phyloP scores from a whole-genome alignment of 2,113 vertebrate species.

The Hepsetus odoe region DNA sequence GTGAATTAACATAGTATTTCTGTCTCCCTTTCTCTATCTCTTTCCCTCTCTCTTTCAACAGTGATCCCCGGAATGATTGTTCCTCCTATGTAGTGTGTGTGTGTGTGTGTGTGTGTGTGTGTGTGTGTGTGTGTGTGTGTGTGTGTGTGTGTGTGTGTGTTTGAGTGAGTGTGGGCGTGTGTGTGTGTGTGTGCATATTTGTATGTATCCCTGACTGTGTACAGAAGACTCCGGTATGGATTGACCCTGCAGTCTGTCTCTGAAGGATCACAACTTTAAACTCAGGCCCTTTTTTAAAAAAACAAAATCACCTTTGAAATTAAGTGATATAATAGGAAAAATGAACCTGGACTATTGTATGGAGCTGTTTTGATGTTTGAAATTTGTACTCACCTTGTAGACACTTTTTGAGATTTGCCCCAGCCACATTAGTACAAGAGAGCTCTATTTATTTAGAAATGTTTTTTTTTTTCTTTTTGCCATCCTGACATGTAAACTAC shows the following conservation, averaged over 20 bases:
- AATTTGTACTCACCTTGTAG: conserved; percentile 74
- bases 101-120: conserved; percentile 71
- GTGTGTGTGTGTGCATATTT: conserved; percentile 71
- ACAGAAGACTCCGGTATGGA: conserved; percentile 86
- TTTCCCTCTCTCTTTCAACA: conserved; percentile 64
- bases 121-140: conserved; percentile 60
- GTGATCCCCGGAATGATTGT: conserved; percentile 96
- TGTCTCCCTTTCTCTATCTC: conserved; percentile 50
- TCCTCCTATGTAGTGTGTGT: conserved; percentile 93
- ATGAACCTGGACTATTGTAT: conserved; percentile 54
- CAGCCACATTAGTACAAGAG: conserved; percentile 66
- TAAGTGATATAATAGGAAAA: conserved; percentile 50
- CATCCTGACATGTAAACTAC: conserved; percentile 74
- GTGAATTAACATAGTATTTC: conserved; percentile 25
- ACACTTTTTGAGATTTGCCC: conserved; percentile 74
- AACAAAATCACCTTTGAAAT: conserved; percentile 78
- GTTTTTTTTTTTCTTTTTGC: conserved; percentile 62
- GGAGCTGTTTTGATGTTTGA: conserved; percentile 68
- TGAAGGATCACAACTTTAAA: conserved; percentile 88
- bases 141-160: too few species aligned
- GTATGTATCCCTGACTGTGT: conserved; percentile 71
- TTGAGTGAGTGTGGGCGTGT: too few species aligned
- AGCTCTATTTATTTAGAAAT: conserved; percentile 75
- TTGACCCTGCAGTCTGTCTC: conserved; percentile 76
- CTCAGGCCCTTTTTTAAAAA: conserved; percentile 99